Evolutionary conservation across 2,113 vertebrate species (phyloP).

Genomic region (Pholis gunnellus): DNA sequence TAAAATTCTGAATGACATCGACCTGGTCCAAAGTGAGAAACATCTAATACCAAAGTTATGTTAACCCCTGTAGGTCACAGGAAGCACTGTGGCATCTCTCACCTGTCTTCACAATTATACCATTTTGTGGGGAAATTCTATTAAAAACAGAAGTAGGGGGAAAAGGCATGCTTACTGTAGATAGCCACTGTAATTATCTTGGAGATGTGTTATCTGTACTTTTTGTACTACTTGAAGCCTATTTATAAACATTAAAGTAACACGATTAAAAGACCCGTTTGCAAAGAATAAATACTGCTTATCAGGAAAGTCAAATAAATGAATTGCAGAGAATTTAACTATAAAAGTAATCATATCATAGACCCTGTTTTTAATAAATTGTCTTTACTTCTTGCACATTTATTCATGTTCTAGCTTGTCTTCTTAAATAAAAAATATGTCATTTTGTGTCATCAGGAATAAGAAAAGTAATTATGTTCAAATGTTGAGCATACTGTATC

Average conservation of each 20-base stretch:
- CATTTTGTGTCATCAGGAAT: background rate
- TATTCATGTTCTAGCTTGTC: background rate
- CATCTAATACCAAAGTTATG: background rate
- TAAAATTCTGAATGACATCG: background rate
- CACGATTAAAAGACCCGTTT: background rate
- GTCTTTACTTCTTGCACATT: background rate
- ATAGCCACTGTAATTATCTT: background rate
- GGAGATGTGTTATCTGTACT: conserved; percentile 1
- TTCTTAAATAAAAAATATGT: background rate
- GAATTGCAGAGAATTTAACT: background rate
- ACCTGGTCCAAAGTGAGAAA: background rate
- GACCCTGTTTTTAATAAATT: background rate
- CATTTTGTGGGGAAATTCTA: conserved; percentile 50
- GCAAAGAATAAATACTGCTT: background rate
- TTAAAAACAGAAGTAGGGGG: background rate
- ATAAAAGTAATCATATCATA: background rate
- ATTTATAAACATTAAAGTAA: background rate
- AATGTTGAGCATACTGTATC: background rate
- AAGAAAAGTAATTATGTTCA: background rate
- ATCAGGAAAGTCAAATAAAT: conserved; percentile 7
- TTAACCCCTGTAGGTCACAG: conserved; percentile 2
- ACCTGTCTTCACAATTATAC: conserved; percentile 44
- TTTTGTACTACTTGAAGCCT: background rate
- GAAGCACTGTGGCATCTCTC: background rate
- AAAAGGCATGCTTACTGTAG: background rate